These are phyloP conservation scores for Stenurella melanura DNA, from an alignment of 2,888 invertebrate species.

Conservation along the genomic window DNA sequence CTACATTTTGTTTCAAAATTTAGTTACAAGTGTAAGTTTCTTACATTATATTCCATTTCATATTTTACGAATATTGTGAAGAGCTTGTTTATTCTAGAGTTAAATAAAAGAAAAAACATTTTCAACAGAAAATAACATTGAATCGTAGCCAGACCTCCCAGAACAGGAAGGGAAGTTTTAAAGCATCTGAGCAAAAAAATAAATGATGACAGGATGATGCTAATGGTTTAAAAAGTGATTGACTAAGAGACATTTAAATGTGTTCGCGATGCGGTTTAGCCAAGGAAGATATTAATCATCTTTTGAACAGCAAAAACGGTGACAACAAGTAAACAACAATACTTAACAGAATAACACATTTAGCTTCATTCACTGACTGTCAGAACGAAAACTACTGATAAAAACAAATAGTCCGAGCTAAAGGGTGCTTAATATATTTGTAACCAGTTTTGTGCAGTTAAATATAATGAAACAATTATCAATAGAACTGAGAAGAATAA, in stretches of 20 bases:
- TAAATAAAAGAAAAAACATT: too few species aligned
- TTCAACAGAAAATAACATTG: background rate
- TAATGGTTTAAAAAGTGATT: conserved; percentile 14
- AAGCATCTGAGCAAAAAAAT: conserved; percentile 8
- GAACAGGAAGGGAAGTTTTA: background rate
- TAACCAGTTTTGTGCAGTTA: too few species aligned
- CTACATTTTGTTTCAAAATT: too few species aligned
- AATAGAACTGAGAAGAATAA: too few species aligned
- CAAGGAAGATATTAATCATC: conserved; percentile 26
- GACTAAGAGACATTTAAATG: conserved; percentile 21
- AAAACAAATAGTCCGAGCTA: background rate
- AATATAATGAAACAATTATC: too few species aligned
- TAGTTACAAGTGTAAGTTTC: too few species aligned
- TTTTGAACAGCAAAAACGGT: conserved; percentile 4
- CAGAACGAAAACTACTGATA: background rate
- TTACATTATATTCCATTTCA: too few species aligned
- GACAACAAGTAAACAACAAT: conserved; percentile 19
- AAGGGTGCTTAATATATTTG: background rate
- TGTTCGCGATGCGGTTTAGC: conserved; percentile 8
- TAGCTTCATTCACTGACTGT: background rate
- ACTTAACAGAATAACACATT: conserved; percentile 7
- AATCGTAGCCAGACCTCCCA: background rate
- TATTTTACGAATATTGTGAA: too few species aligned
- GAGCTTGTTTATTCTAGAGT: too few species aligned
- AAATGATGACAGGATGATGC: conserved; percentile 15